Conservation (phyloP, 2,797 vertebrate genomes). For the Syndactyla subalaris region DNA sequence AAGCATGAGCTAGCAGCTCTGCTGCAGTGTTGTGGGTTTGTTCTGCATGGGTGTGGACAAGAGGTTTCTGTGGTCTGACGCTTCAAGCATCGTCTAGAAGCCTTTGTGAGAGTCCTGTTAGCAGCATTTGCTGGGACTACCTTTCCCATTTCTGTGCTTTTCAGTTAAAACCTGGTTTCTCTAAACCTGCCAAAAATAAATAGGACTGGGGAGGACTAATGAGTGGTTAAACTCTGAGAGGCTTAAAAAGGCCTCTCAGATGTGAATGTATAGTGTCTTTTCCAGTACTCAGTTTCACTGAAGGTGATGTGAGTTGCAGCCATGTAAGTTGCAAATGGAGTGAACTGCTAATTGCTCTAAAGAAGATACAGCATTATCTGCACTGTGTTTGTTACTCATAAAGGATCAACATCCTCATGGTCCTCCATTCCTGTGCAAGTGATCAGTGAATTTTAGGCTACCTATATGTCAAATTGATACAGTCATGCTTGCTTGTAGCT, state of each 20-base stretch:
- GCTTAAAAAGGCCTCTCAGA: not conserved
- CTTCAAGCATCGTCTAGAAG: not conserved
- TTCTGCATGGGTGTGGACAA: fast-evolving
- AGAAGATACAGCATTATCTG: not conserved
- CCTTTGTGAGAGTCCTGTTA: not conserved
- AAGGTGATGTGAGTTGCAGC: not conserved
- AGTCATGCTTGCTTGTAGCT: not conserved
- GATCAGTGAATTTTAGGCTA: not conserved
- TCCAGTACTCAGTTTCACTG: not conserved
- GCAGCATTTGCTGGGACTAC: not conserved
- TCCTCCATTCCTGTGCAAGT: not conserved
- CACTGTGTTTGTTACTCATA: not conserved
- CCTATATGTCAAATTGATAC: not conserved
- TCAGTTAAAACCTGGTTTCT: not conserved
- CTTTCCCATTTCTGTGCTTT: not conserved
- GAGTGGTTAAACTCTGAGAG: not conserved
- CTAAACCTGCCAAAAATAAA: not conserved
- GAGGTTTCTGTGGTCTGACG: not conserved
- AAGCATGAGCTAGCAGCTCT: not conserved
- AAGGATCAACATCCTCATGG: fast-evolving
- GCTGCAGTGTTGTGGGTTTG: not conserved
- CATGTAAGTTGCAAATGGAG: not conserved
- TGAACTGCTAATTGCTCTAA: not conserved
- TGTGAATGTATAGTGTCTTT: not conserved
- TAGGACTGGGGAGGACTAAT: not conserved